Conservation (phyloP, 92 coral and sea anemone species). For the Umimayanthus kanabou region DNA sequence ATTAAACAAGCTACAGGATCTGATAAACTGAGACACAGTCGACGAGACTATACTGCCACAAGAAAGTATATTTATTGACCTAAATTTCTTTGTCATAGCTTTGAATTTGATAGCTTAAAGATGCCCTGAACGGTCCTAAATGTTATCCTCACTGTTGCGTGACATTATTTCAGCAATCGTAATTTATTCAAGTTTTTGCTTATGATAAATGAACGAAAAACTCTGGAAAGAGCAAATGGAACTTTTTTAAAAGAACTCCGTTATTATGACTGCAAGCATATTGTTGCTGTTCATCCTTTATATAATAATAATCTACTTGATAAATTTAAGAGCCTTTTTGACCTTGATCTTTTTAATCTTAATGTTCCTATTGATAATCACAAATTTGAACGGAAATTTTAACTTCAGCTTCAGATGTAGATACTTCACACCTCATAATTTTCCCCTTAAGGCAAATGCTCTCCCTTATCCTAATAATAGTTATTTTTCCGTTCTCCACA, state of each 20-base stretch:
- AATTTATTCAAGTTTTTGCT: background rate
- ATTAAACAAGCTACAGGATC: too few relatives aligned
- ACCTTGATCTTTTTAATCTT: background rate
- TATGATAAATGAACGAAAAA: background rate
- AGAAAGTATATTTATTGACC: too few relatives aligned
- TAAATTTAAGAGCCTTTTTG: background rate
- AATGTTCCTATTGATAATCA: background rate
- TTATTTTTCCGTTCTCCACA: too few relatives aligned
- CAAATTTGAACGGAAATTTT: background rate
- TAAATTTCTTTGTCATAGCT: background rate
- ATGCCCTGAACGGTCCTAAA: background rate
- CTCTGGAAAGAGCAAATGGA: background rate
- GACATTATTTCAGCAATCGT: background rate
- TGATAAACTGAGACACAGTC: too few relatives aligned
- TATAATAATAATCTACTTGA: background rate
- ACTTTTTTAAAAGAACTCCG: background rate
- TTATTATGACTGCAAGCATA: background rate
- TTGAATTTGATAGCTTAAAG: background rate
- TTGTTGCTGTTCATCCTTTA: background rate
- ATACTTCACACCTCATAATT: slow-evolving; percentile 29
- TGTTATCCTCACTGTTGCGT: background rate
- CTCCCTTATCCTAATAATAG: background rate
- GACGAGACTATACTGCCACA: too few relatives aligned
- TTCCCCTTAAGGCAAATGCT: slow-evolving; percentile 2
- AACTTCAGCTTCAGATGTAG: background rate